Evolutionary conservation across 1,140 invertebrate species (phyloP), one percentile per base, ranked within the genome.

Genomic region (Frieseomelitta varia): DNA sequence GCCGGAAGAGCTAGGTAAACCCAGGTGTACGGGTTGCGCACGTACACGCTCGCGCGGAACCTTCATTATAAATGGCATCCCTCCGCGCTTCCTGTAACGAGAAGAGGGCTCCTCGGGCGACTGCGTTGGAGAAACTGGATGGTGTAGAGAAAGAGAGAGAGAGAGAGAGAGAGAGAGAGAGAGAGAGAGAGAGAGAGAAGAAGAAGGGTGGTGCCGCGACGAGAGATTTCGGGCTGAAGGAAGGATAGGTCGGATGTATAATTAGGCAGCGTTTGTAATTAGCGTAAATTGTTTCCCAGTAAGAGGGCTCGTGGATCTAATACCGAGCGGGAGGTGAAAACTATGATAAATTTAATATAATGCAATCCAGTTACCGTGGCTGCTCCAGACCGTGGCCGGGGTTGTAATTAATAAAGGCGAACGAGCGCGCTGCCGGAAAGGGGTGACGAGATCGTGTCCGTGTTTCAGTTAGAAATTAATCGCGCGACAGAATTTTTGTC

Each of bases 251-350:
- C 87, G 85, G 88, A 89, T 86, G 85, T 92, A 94, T 93, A 94
- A 94, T 95, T 94, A 93, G 93, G 91, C 91, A 85, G 88, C 91
- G 90, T 89, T 93, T 90, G 93, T 94, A 95, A 95, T 95, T 94
- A 95, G 93, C 93, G 92, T 92, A 93, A 94, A 94, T 95, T 95
- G 93, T 94, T 93, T 94, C 92, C 91, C 91, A 87, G 87, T 88
- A 88, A 88, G 87, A 88, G 84, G 87, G 84, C 84, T 87, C 80
- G 82, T 88, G 87, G 84, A 85, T 88, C 87, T 82, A 88, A 88
- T 76, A 82, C 84, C 84, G 84, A 65, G 75, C 77, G 87, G 79
- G 71, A 85, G 87, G 87, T 82, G 87, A 88, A 88, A 88, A 88
- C 87, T 88, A 88, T 88, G 87, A 88, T 88, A 88, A 88, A 88